phyloP scores from a whole-genome alignment of 2,113 vertebrate species.

The Gambusia affinis region DNA sequence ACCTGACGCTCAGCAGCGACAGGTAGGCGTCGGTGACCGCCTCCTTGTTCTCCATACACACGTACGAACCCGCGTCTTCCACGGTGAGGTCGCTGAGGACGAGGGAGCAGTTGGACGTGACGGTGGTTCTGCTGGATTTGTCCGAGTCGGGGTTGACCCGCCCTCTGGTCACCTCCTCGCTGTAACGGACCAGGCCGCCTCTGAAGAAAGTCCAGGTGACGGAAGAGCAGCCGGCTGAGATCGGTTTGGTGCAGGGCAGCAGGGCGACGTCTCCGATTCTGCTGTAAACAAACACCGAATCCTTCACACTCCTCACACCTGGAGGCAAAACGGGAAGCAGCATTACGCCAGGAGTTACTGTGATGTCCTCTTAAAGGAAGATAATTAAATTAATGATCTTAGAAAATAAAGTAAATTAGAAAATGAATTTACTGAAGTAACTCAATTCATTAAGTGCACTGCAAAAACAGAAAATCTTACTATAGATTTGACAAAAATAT shows the following conservation, averaged over 20 bases:
- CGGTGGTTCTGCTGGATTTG: background rate
- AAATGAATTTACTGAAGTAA: too few species aligned
- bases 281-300: conserved; percentile 29
- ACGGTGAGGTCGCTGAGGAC: conserved; percentile 3
- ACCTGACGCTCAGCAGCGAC: conserved; percentile 38
- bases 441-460: too few species aligned
- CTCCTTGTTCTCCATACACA: background rate
- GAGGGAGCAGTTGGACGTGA: conserved; percentile 47
- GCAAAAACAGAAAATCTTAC: too few species aligned
- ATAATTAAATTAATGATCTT: too few species aligned
- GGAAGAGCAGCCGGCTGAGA: background rate
- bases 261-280: background rate
- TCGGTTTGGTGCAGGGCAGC: conserved; percentile 20
- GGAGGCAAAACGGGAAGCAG: background rate
- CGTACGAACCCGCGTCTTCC: conserved; percentile 38
- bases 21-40: conserved; percentile 10
- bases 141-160: background rate
- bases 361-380: too few species aligned
- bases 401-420: too few species aligned
- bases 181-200: background rate
- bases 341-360: background rate
- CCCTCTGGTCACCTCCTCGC: background rate
- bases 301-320: conserved; percentile 15
- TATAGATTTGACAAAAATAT: too few species aligned
- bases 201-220: conserved; percentile 57